A percentile compares a stretch with the other conserved stretches of the same genome.
phyloP scores from a whole-genome alignment of 2,888 invertebrate species.

The Asteroscopus sphinx region DNA sequence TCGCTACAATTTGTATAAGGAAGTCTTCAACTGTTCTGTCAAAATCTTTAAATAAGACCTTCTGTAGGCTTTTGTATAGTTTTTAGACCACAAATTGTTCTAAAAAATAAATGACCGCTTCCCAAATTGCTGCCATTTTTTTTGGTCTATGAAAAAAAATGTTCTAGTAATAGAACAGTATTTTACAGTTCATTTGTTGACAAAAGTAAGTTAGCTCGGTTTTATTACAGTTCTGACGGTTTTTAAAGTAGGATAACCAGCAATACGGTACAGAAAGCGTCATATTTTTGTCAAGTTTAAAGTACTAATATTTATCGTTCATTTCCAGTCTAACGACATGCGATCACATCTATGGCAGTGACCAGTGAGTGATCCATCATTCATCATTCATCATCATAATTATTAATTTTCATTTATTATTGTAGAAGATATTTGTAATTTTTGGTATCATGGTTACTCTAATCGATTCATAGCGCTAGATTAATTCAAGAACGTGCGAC shows the following conservation, averaged over 20 bases:
- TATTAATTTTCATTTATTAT: too few relatives aligned
- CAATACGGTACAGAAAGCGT: background rate
- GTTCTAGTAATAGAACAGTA: background rate
- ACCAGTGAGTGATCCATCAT: too few relatives aligned
- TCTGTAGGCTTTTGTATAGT: conserved; percentile 32
- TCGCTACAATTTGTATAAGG: conserved; percentile 37
- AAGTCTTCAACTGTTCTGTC: conserved; percentile 28
- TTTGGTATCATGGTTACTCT: too few relatives aligned
- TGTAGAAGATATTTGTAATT: too few relatives aligned
- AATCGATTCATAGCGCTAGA: too few relatives aligned
- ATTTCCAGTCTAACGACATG: too few relatives aligned
- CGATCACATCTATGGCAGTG: too few relatives aligned
- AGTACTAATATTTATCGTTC: too few relatives aligned
- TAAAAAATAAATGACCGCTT: conserved; percentile 14
- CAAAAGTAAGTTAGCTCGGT: background rate
- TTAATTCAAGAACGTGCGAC: too few relatives aligned
- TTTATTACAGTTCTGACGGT: background rate
- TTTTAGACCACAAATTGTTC: conserved; percentile 11
- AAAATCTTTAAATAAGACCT: conserved; percentile 25
- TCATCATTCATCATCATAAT: too few relatives aligned
- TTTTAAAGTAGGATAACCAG: background rate
- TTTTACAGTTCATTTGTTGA: background rate
- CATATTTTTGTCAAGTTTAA: background rate
- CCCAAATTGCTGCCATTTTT: conserved; percentile 6
- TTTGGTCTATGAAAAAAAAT: background rate